Conservation (phyloP, 2,888 invertebrate species). For the Hemaris fuciformis region DNA sequence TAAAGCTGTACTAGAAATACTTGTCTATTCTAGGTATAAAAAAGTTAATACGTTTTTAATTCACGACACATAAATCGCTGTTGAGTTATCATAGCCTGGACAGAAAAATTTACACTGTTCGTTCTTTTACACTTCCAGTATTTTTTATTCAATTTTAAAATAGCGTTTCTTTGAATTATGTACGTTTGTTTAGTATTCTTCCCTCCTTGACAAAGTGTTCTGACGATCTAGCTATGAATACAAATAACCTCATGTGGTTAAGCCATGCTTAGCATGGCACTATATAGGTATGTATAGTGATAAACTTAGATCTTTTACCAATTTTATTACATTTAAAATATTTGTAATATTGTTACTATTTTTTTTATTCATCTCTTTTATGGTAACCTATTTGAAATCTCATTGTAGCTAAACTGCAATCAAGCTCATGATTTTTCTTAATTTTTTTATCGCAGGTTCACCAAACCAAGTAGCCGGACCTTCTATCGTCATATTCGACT, state of each 20-base stretch:
- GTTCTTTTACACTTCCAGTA: not conserved
- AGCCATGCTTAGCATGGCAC: too few species aligned
- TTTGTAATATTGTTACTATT: too few species aligned
- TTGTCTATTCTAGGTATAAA: not conserved
- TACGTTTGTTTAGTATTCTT: not conserved
- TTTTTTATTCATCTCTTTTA: too few species aligned
- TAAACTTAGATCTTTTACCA: too few species aligned
- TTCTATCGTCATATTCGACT: conserved; percentile 86
- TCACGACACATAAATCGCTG: not conserved
- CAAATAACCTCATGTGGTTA: not conserved
- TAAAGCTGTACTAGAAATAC: not conserved
- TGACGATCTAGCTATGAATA: not conserved
- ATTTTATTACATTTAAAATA: too few species aligned
- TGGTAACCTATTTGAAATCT: too few species aligned
- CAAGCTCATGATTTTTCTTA: too few species aligned
- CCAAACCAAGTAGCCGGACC: conserved; percentile 83
- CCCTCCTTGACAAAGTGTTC: not conserved
- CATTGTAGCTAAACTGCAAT: too few species aligned
- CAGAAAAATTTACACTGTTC: not conserved
- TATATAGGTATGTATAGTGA: too few species aligned
- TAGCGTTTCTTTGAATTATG: not conserved
- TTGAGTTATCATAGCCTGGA: not conserved
- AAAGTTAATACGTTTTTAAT: conserved; percentile 18
- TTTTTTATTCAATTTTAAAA: not conserved
- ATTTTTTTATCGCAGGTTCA: conserved; percentile 38